Evolutionary conservation across 1,140 invertebrate species (phyloP).

Genomic region (Ooceraea biroi): DNA sequence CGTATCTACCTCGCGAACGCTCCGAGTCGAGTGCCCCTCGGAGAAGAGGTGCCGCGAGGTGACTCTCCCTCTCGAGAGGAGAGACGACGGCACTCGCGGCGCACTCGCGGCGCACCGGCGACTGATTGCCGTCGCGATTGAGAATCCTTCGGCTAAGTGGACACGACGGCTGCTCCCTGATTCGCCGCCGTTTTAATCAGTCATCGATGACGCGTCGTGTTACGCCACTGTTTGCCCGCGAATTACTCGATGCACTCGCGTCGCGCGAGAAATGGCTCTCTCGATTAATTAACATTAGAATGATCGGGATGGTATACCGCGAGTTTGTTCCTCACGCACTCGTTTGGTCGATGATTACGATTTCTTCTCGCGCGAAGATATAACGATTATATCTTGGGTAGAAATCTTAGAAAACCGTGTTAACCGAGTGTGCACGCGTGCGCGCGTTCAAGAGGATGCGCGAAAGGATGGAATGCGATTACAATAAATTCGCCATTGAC

Average conservation of each 20-base stretch:
- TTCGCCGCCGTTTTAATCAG: constrained; percentile 44
- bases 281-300: constrained; percentile 32
- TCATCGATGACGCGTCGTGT: constrained; percentile 55
- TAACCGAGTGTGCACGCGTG: constrained; percentile 57
- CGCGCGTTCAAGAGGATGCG: constrained; percentile 68
- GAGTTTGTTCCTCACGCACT: too few species aligned
- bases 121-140: constrained; percentile 60
- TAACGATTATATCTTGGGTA: too few species aligned
- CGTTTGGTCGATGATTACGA: too few species aligned
- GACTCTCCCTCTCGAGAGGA: constrained; percentile 35
- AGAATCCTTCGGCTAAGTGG: constrained; percentile 62
- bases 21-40: constrained; percentile 49
- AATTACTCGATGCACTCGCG: constrained; percentile 56
- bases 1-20: constrained; percentile 56
- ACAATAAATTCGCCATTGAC: constrained; percentile 81
- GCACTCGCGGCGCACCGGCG: constrained; percentile 2
- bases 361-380: too few species aligned
- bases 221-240: constrained; percentile 38
- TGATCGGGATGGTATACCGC: not conserved
- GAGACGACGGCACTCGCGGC: constrained; percentile 31
- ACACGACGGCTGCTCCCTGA: constrained; percentile 57
- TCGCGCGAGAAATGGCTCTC: constrained; percentile 32
- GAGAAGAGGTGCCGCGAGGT: constrained; percentile 14
- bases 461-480: constrained; percentile 70
- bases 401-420: not conserved